Conservation (phyloP, 2,888 invertebrate species). For the Nomada fabriciana region DNA sequence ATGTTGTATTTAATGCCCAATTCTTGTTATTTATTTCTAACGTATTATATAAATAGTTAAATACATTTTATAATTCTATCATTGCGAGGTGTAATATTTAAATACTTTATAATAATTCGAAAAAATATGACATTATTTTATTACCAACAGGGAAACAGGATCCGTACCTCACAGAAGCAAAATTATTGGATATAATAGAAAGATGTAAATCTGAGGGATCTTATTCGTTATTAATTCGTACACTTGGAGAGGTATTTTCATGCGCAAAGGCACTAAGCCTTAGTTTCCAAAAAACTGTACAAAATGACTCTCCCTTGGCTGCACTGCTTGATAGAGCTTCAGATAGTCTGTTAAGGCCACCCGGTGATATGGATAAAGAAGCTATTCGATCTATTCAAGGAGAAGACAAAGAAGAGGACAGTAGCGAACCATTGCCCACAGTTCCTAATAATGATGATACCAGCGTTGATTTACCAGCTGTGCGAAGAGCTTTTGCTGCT, state of each 20-base stretch:
- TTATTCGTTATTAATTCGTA: slow-evolving; percentile 90
- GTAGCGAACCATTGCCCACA: slow-evolving; percentile 85
- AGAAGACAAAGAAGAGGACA: slow-evolving; percentile 95
- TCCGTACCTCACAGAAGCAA: slow-evolving; percentile 90
- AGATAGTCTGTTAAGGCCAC: slow-evolving; percentile 83
- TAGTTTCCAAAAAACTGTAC: slow-evolving; percentile 88
- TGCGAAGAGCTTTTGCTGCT: slow-evolving; percentile 89
- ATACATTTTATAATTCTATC: neutral
- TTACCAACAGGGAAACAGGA: slow-evolving; percentile 82
- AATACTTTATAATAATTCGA: neutral
- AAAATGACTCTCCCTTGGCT: slow-evolving; percentile 84
- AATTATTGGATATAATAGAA: slow-evolving; percentile 90
- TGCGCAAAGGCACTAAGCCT: slow-evolving; percentile 89
- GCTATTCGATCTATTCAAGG: slow-evolving; percentile 90
- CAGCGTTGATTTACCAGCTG: slow-evolving; percentile 89
- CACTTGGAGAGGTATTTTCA: slow-evolving; percentile 91
- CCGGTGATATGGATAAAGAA: slow-evolving; percentile 88
- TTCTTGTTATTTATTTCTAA: slow-evolving; percentile 52
- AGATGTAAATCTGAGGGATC: slow-evolving; percentile 89
- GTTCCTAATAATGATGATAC: slow-evolving; percentile 82
- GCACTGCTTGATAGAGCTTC: slow-evolving; percentile 86
- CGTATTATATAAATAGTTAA: slow-evolving; percentile 7
- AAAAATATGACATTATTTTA: slow-evolving; percentile 38
- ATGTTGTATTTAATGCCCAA: slow-evolving; percentile 45
- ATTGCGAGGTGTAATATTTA: neutral